Evolutionary conservation across 64 coral and sea anemone genomes (phyloP).

Genomic region (Pocillopora verrucosa): DNA sequence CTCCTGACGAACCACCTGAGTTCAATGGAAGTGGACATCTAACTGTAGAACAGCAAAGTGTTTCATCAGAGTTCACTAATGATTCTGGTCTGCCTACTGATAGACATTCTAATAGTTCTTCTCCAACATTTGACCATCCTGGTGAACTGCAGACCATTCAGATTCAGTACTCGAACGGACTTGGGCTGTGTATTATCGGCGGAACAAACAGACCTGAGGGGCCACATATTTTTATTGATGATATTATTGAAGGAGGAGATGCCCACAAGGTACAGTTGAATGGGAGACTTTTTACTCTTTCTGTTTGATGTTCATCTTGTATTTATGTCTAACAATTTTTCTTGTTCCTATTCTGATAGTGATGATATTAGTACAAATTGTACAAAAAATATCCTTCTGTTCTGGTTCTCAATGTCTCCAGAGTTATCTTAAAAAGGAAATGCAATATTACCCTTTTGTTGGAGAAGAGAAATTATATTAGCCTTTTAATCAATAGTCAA

Average conservation of each 20-base stretch:
- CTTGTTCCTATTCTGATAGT: not conserved
- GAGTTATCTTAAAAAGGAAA: no score
- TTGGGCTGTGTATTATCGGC: constrained; percentile 89
- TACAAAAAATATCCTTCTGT: no score
- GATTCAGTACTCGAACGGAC: constrained; percentile 71
- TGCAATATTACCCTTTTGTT: no score
- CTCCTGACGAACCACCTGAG: constrained; percentile 54
- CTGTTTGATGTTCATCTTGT: not conserved
- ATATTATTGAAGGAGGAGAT: constrained; percentile 86
- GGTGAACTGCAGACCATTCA: constrained; percentile 77
- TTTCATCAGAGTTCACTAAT: constrained; percentile 83
- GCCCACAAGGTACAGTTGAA: constrained; percentile 64
- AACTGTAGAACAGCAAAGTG: constrained; percentile 57
- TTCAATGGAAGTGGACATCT: constrained; percentile 61
- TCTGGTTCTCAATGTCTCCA: no score
- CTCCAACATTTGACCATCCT: constrained; percentile 78
- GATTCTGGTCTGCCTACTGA: constrained; percentile 92
- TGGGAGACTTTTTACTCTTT: not conserved
- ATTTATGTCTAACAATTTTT: not conserved
- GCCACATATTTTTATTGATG: constrained; percentile 86
- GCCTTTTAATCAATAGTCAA: no score
- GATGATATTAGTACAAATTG: no score
- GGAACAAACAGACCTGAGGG: constrained; percentile 87
- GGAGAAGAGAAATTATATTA: no score
- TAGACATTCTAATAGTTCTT: constrained; percentile 72